phyloP scores from a whole-genome alignment of 2,888 invertebrate species.

The Teinopalpus imperialis region DNA sequence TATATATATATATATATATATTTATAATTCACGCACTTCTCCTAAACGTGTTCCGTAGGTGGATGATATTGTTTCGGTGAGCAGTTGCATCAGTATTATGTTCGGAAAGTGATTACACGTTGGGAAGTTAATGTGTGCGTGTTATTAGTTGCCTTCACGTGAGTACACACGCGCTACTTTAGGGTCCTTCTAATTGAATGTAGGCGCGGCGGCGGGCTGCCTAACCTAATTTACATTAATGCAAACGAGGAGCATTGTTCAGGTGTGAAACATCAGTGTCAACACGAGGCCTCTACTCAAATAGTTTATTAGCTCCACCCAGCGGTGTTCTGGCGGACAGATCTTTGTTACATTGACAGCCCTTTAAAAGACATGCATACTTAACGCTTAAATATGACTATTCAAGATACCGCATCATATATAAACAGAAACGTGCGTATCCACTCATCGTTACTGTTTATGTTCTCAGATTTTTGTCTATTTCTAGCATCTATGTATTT shows the following conservation, averaged over 20 bases:
- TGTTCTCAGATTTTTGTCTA: constrained; percentile 13
- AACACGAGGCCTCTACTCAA: constrained; percentile 77
- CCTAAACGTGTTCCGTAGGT: constrained; percentile 14
- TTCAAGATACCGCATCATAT: constrained; percentile 57
- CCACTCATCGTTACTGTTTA: constrained; percentile 21
- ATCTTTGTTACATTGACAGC: constrained; percentile 75
- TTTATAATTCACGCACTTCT: too few species aligned
- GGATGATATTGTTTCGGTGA: constrained; percentile 36
- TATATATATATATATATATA: too few species aligned
- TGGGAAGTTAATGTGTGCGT: constrained; percentile 53
- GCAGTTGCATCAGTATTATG: constrained; percentile 38
- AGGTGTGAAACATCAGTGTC: constrained; percentile 81
- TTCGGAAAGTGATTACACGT: constrained; percentile 48
- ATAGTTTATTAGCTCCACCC: constrained; percentile 81
- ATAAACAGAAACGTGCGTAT: constrained; percentile 35
- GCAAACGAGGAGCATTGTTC: constrained; percentile 81
- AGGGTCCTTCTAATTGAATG: constrained; percentile 77
- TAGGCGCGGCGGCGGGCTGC: constrained; percentile 66
- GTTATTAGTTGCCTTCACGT: constrained; percentile 62
- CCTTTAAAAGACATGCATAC: constrained; percentile 70
- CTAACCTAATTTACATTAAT: constrained; percentile 82
- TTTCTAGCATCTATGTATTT: not conserved
- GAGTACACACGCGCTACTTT: constrained; percentile 72
- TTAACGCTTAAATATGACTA: constrained; percentile 70
- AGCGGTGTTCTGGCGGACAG: constrained; percentile 70